Evolutionary conservation across 2,797 vertebrate species (phyloP).

Genomic region (Pipistrellus kuhlii): DNA sequence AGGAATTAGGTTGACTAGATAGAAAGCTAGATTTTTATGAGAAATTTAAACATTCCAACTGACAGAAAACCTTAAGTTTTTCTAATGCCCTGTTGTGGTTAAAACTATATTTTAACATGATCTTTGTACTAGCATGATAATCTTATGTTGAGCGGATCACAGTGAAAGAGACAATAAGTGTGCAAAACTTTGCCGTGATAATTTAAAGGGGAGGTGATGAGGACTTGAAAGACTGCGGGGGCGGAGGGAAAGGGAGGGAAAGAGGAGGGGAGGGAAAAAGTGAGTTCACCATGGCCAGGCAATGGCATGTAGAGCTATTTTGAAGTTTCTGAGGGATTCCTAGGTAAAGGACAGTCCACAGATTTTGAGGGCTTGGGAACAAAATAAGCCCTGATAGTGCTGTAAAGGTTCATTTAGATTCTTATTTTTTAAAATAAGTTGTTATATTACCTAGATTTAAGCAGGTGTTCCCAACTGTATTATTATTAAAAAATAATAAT

Average conservation of each 20-base stretch:
- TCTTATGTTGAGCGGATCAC: neutral
- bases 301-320: neutral
- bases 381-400: conserved; percentile 23
- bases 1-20: neutral
- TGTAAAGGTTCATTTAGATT: conserved; percentile 42
- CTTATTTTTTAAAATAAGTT: conserved; percentile 8
- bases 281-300: neutral
- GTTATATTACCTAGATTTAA: conserved; percentile 27
- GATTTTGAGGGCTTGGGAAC: conserved; percentile 1
- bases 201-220: neutral
- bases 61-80: conserved; percentile 5
- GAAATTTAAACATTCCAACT: conserved; percentile 48
- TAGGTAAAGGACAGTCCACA: neutral
- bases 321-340: neutral
- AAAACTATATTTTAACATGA: conserved; percentile 15
- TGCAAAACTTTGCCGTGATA: neutral
- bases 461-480: neutral
- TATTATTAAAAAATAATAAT: conserved; percentile 32
- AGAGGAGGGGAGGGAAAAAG: neutral
- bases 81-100: neutral
- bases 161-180: neutral
- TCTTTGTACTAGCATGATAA: neutral
- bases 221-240: neutral
- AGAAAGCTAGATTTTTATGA: conserved; percentile 54
- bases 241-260: neutral